phyloP scores from a whole-genome alignment of 2,797 vertebrate genomes.

The Huso huso region DNA sequence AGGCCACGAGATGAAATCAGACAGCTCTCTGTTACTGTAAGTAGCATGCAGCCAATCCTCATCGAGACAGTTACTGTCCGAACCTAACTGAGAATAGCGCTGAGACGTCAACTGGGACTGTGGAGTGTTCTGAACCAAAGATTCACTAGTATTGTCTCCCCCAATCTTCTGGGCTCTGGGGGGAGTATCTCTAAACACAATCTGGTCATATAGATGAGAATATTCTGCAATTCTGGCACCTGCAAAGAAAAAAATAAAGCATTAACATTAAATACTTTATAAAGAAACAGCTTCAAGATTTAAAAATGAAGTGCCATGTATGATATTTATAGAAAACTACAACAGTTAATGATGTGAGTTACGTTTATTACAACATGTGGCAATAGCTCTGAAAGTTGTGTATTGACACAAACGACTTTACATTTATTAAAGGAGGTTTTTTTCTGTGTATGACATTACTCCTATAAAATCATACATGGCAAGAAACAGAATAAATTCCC shows the following conservation, averaged over 20 bases:
- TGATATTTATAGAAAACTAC: not conserved
- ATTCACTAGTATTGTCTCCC: slow-evolving; percentile 21
- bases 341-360: not conserved
- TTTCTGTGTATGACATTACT: too few species aligned
- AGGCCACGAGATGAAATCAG: slow-evolving; percentile 64
- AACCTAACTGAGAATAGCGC: slow-evolving; percentile 29
- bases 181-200: slow-evolving; percentile 74
- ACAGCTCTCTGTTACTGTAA: slow-evolving; percentile 81
- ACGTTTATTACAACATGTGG: too few species aligned
- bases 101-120: slow-evolving; percentile 42
- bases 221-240: slow-evolving; percentile 97
- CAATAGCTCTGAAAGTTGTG: too few species aligned
- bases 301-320: slow-evolving; percentile 4
- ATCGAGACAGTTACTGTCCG: slow-evolving; percentile 36
- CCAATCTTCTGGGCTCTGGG: slow-evolving; percentile 44
- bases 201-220: slow-evolving; percentile 92
- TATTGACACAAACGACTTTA: too few species aligned
- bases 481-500: too few species aligned
- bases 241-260: slow-evolving; percentile 27
- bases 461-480: too few species aligned
- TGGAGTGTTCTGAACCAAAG: slow-evolving; percentile 43
- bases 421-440: too few species aligned
- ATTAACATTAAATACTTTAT: not conserved
- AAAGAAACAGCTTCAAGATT: not conserved
- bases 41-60: slow-evolving; percentile 84